Evolutionary conservation across 2,888 invertebrate species (phyloP), one percentile per base, ranked within the genome.

Genomic region (Pammene aurita): DNA sequence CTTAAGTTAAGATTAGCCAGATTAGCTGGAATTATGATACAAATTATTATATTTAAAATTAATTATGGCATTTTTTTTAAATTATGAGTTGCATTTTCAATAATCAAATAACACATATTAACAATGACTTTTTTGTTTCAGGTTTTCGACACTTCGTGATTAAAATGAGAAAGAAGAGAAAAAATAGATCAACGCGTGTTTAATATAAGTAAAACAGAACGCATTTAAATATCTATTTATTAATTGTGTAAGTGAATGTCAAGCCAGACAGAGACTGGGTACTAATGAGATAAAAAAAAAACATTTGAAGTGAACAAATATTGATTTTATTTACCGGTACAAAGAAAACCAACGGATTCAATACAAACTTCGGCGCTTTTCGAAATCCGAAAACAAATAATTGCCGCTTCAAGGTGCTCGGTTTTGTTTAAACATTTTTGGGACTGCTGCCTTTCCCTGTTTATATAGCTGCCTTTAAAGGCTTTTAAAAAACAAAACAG

Each of bases 141-240:
- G 91, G 81, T 85, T 74, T 71, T 72, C 70, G 67, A 63, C 61
- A 58, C 63, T 70, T 69, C 70, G 73, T 70, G 73, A 80, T 71
- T 85, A 90, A 86, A 87, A 92, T 90, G 92, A 89, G 85, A 90
- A 92, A 92, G 81, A 91, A 89, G 88, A 90, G 91, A 87, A 92
- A 90, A 88, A 77, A 79, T 72, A 82, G 74, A 79, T 74, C 69
- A 44, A 74, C 77, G 74, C 73, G 66, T 13, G 67, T 66, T 71
- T 72, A 74, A 71, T 67, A 26, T 26, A 26, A 56, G 13, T 46
- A 66, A 73, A 64, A 61, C 68, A 68, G 74, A 70, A 75, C 71
- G 74, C 73, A 78, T 77, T 74, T 71, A 74, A 71, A 74, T 55
- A 16, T 67, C 48, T 70, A 65, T 73, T 63, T 57, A 75, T 73